These are phyloP conservation scores for Thalassophryne amazonica DNA, from an alignment of 2,797 vertebrate genomes.

Conservation along the genomic window DNA sequence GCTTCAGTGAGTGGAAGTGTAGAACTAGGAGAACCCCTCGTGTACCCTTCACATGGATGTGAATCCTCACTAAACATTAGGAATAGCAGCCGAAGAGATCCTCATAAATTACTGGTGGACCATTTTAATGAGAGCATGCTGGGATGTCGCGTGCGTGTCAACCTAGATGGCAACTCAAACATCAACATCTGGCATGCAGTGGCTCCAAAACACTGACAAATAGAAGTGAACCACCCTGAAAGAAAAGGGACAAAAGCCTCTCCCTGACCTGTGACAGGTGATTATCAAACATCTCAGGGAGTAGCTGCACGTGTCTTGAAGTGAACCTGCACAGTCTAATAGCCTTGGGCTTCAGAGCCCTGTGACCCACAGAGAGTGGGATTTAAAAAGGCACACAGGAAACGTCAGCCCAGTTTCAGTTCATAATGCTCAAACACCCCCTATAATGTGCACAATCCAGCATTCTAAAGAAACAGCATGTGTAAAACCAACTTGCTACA, in stretches of 20 bases:
- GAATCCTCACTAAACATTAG: neutral
- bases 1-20: neutral
- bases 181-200: conserved; percentile 3
- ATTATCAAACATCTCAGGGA: conserved; percentile 27
- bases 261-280: conserved; percentile 16
- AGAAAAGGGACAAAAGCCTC: conserved; percentile 1
- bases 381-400: conserved; percentile 6
- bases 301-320: conserved; percentile 35
- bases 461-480: no score
- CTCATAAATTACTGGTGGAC: conserved; percentile 1
- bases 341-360: conserved; percentile 40
- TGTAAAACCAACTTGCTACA: no score
- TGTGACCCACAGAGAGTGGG: neutral
- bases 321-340: conserved; percentile 32
- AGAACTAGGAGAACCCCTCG: neutral
- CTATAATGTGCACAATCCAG: no score
- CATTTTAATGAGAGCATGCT: neutral
- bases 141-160: neutral
- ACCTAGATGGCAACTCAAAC: neutral
- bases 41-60: neutral
- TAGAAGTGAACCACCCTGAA: neutral
- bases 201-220: neutral
- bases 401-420: no score
- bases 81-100: conserved; percentile 4
- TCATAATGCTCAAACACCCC: no score